These are phyloP conservation scores for Accipiter cooperii DNA, from an alignment of 2,113 vertebrate genomes.

Conservation along the genomic window DNA sequence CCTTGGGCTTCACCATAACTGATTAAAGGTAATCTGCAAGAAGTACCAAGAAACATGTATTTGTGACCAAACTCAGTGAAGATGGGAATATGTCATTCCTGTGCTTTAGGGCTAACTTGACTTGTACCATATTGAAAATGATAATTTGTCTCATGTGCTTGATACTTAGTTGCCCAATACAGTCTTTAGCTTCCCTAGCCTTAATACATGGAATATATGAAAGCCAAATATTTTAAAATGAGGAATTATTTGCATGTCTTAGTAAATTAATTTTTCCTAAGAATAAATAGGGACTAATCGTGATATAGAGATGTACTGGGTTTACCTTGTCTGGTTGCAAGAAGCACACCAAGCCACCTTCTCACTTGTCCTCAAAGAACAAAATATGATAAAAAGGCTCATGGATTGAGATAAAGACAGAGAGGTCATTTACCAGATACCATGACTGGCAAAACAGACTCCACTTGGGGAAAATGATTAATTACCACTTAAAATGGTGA, in stretches of 20 bases:
- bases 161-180: background rate
- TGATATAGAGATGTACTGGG: background rate
- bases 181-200: background rate
- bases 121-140: background rate
- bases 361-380: background rate
- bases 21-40: background rate
- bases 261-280: background rate
- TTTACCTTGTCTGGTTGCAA: background rate
- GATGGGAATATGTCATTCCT: background rate
- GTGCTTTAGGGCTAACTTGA: background rate
- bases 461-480: background rate
- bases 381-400: background rate
- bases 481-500: background rate
- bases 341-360: background rate
- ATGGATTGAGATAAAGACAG: background rate
- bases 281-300: background rate
- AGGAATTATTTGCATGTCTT: background rate
- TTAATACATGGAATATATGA: background rate
- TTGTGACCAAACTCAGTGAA: background rate
- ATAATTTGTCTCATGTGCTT: background rate
- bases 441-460: background rate
- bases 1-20: background rate
- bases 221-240: background rate
- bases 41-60: background rate
- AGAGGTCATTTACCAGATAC: background rate